A percentile compares a stretch with the other conserved stretches of the same genome.
Evolutionary conservation across 2,888 invertebrate genomes (phyloP).

Genomic region (Hypolimnas misippus): DNA sequence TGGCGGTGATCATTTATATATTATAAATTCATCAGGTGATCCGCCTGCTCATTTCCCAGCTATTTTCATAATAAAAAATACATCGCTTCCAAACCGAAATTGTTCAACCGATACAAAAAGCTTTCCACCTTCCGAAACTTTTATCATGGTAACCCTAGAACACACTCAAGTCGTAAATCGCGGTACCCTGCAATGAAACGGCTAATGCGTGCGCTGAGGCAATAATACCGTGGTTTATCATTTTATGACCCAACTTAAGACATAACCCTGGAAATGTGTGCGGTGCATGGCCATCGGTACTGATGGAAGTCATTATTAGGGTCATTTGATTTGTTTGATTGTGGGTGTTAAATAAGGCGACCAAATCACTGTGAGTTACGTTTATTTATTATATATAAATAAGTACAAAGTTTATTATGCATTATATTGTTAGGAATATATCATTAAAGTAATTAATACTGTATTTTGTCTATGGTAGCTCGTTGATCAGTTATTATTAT

Average conservation of each 20-base stretch:
- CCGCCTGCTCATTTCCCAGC: no score
- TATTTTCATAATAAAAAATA: no score
- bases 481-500: no score
- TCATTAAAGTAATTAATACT: no score
- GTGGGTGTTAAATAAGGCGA: background rate
- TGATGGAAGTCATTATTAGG: background rate
- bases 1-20: no score
- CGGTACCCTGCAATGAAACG: background rate
- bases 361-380: no score
- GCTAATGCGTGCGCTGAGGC: constrained; percentile 1
- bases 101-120: background rate
- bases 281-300: background rate
- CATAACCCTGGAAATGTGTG: constrained; percentile 13
- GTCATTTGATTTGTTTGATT: background rate
- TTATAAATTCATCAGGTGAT: no score
- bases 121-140: background rate
- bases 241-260: constrained; percentile 15
- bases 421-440: no score
- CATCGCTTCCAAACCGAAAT: no score
- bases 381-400: no score
- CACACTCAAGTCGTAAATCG: background rate
- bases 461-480: no score
- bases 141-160: background rate
- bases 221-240: constrained; percentile 5
- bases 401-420: no score